Evolutionary conservation across 2,888 invertebrate genomes (phyloP), one percentile per base, ranked within the genome.

Genomic region (Drosophila anomalata): DNA sequence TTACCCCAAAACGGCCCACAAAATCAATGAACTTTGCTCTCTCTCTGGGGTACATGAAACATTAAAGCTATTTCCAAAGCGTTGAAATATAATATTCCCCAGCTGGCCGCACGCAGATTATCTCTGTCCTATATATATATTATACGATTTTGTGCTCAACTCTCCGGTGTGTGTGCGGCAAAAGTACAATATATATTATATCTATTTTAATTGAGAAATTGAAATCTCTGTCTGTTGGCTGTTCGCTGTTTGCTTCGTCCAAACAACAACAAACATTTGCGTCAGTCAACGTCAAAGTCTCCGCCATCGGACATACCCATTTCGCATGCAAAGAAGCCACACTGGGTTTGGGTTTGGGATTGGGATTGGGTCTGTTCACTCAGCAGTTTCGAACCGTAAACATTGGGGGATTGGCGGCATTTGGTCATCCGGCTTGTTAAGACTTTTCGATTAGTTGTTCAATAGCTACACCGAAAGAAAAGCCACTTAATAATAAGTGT

Each of bases 371-470:
- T 50, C 55, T 61, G 52, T 59, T 57, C 51, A 29, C 3, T 29
- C 29, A 29, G 29, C 29, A 26, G 50, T n/a, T 42, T 11, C 60
- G 65, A 62, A 65, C 67, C 57, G 85, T 66, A 82, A 82, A 76
- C 73, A 73, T 51, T 61, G 26, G 12, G 44, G 29, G 61, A 65
- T 57, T 48, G 60, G 54, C 55, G 48, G 48, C 60, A 51, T 41
- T 39, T 42, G 56, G 31, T 60, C 11, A 44, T 29, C 12, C 41
- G 29, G 39, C 36, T 69, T 76, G 52, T 59, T 73, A 58, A 56
- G 63, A 67, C 59, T 53, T 60, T 81, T 73, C 73, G 82, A 72
- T 84, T 78, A 60, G 68, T 69, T 69, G 44, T 59, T 59, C 55
- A 53, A 60, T 4, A 36, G 9, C 17, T 41, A 41, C 17, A 41